Percentiles rank a stretch among this genome's conserved stretches.
Conservation (phyloP, 92 coral and sea anemone species). For the Siderastrea siderea region DNA sequence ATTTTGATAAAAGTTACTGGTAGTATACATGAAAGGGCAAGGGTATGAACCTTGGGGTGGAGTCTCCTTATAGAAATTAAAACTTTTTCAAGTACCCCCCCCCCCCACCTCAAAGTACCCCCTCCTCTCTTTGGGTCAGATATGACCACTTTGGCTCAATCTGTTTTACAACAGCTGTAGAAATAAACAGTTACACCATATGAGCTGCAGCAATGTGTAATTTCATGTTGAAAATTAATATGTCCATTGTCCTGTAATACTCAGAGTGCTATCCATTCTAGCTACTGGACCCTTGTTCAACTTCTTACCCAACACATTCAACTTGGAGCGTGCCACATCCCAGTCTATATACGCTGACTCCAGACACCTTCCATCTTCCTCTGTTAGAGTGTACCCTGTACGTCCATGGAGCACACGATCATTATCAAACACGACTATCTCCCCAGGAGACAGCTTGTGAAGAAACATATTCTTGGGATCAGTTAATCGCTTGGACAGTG, state of each 20-base stretch:
- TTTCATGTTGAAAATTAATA: too few relatives aligned
- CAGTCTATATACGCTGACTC: slow-evolving; percentile 92
- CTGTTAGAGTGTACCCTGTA: slow-evolving; percentile 70
- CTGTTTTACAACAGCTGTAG: too few relatives aligned
- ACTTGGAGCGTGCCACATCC: slow-evolving; percentile 91
- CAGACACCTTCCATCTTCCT: slow-evolving; percentile 69
- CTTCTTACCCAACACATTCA: slow-evolving; percentile 60
- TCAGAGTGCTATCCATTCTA: slow-evolving; percentile 29
- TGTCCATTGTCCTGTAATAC: slow-evolving; percentile 26
- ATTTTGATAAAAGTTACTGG: too few relatives aligned
- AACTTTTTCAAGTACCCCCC: too few relatives aligned
- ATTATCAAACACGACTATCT: slow-evolving; percentile 83
- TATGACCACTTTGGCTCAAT: too few relatives aligned
- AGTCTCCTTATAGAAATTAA: too few relatives aligned
- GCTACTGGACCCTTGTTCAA: slow-evolving; percentile 43
- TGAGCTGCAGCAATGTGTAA: too few relatives aligned
- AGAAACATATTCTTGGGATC: slow-evolving; percentile 77
- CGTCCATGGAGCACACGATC: slow-evolving; percentile 93
- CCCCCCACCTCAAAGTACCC: too few relatives aligned
- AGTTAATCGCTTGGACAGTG: slow-evolving; percentile 70
- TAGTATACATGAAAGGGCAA: too few relatives aligned
- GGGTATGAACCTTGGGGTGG: too few relatives aligned
- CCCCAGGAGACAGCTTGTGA: slow-evolving; percentile 84
- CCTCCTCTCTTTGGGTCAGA: too few relatives aligned
- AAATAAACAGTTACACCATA: too few relatives aligned